Evolutionary conservation across 2,797 vertebrate genomes (phyloP), one percentile per base, ranked within the genome.

Genomic region (Pseudotriccus pelzelni): DNA sequence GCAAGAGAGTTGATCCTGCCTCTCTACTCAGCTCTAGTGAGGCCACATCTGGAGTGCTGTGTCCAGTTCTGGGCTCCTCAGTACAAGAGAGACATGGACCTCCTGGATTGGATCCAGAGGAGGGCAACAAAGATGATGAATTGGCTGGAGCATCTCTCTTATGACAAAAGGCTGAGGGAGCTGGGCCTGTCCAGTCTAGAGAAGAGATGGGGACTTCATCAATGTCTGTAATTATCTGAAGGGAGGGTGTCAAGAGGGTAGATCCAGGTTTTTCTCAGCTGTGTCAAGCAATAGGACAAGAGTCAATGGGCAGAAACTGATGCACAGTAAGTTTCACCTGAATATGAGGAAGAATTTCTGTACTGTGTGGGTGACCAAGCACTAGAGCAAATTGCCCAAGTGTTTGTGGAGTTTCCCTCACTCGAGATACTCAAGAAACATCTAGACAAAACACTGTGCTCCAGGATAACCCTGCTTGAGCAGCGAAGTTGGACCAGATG

Each of bases 141-240:
- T 53, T 20, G 23, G 22, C 6, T 23, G 37, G 13, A 58, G 16
- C n/a, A 58, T 7, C 7, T 66, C 37, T 52, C 7, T 41, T 12
- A 23, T 0, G 0, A 60, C 25, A 22, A 74, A 27, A 53, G 47
- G 12, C 34, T 41, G 25, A 67, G 34, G 20, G 18, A 67, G 24
- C 21, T 53, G 21, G 5, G 12, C 7, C 21, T 67, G 30, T 16
- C 74, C 53, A 74, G 12, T 10, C 14, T 53, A 46, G 14, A 47
- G 25, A 67, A 27, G 39, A 2, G 4, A 46, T 7, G n/a, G 9
- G 7, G 2, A 11, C 4, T 4, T 59, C 60, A 23, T 28, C 27
- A 39, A 1, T 22, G 20, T 41, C 53, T 20, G 2, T 27, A 49
- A 46, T 30, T 32, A 8, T 37, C 32, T 49, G 49, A 15, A 28